A percentile compares a stretch with the other conserved stretches of the same genome.
Conservation (phyloP, 2,113 vertebrate species). For the Procapra przewalskii region DNA sequence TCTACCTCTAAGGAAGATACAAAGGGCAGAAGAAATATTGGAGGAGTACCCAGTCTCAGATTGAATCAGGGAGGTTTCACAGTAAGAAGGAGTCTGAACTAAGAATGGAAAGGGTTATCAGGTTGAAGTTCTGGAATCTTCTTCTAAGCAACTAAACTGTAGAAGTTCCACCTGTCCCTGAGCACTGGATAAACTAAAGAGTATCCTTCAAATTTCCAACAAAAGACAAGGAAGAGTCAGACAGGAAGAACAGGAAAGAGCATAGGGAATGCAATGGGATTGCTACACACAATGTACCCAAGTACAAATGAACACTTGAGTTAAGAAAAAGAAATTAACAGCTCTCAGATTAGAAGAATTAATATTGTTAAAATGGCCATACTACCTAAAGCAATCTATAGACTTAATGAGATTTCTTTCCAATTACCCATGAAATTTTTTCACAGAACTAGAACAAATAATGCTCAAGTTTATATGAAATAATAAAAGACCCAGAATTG, state of each 20-base stretch:
- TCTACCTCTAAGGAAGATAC: neutral
- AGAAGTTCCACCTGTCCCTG: neutral
- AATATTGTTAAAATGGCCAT: too few species aligned
- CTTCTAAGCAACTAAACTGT: neutral
- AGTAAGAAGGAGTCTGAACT: neutral
- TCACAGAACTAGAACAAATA: neutral
- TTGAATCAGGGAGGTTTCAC: neutral
- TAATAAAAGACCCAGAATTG: neutral
- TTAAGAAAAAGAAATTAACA: neutral
- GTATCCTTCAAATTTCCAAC: neutral
- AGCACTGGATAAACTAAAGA: neutral
- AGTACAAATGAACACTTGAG: neutral
- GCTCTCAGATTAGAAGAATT: neutral
- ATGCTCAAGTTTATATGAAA: neutral
- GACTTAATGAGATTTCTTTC: neutral
- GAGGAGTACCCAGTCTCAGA: neutral
- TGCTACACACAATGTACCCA: neutral
- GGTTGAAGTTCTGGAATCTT: neutral
- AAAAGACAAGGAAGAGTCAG: neutral
- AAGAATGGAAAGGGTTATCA: neutral
- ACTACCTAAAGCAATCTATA: neutral
- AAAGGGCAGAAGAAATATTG: neutral
- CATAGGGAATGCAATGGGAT: neutral
- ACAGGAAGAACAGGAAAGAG: neutral
- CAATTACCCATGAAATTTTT: neutral